A percentile compares a stretch with the other conserved stretches of the same genome.
Conservation (phyloP, 2,888 invertebrate species). For the Ischnura elegans region DNA sequence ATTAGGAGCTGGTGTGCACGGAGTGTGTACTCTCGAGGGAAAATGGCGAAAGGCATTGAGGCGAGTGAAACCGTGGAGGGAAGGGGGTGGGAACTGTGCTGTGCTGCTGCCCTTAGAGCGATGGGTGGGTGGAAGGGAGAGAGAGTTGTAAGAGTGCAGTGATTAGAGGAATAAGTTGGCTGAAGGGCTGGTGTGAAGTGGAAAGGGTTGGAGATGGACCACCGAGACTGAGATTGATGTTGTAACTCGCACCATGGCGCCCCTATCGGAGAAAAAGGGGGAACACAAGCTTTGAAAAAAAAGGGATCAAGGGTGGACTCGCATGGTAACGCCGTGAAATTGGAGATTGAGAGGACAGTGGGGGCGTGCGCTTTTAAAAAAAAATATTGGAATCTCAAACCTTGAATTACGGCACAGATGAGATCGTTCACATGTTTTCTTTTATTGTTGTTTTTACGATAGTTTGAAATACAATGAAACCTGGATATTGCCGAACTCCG, state of each 20-base stretch:
- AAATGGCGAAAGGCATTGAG: slow-evolving; percentile 23
- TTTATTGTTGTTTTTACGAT: no score
- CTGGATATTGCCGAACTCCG: no score
- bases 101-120: background rate
- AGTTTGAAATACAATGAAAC: no score
- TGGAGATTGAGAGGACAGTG: no score
- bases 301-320: background rate
- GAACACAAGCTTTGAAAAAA: background rate
- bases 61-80: background rate
- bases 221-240: background rate
- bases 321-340: no score
- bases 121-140: background rate
- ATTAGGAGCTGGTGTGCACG: slow-evolving; percentile 11
- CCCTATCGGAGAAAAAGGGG: background rate
- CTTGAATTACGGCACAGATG: no score
- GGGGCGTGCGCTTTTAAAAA: no score
- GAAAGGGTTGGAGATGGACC: background rate
- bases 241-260: background rate
- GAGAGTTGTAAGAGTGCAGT: background rate
- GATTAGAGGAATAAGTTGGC: slow-evolving; percentile 18
- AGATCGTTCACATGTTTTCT: no score
- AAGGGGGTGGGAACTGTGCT: background rate
- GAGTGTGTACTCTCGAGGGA: slow-evolving; percentile 21
- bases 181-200: background rate
- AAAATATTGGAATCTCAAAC: no score